Base-by-base conservation (phyloP, 2,113 vertebrate genomes). In the Ploceus nigricollis region DNA sequence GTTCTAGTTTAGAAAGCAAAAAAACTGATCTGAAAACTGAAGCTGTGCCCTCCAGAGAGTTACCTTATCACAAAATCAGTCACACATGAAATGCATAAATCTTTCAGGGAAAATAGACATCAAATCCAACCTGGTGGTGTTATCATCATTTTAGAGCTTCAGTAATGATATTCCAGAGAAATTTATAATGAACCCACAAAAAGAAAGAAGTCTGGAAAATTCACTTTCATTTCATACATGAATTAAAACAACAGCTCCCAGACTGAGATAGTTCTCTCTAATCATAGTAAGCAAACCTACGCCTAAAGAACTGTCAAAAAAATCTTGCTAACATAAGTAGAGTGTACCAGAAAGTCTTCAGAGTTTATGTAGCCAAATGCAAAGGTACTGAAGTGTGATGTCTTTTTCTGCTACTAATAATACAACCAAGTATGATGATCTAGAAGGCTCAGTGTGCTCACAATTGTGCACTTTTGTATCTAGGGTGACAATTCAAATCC, bases 1-100 rank as follows among this genome's bases (percentile, higher is more conserved):
- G 50, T 96, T 95, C 88, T 82, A 94, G 83, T 93, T 83, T 82
- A 87, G 82, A 88, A 96, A 94, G 57, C 15, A 91, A 78, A 93
- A 91, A 81, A 93, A 88, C 3, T 0, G 11, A 82, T 82, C 15
- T 69, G 70, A 85, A 93, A 90, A 90, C 48, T 75, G 78, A 78
- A 87, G 71, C 78, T 85, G 25, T 89, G 90, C 77, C 92, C 75
- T 95, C 71, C 75, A 89, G 90, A 92, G 70, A 57, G 37, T 66
- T 92, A 82, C 61, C 50, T 93, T 95, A 89, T 95, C 72, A 57
- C 64, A 75, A 48, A 88, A 94, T 90, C 90, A 92, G 84, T 82
- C 63, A 72, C 48, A 61, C 85, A 80, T 48, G 60, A 82, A 87
- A 88, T 70, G 63, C 66, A 81, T 77, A 81, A 65, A 83, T 95